A percentile compares a stretch with the other conserved stretches of the same genome.
These are phyloP conservation scores for Tuberolachnus salignus DNA, from an alignment of 2,888 invertebrate genomes.

Conservation along the genomic window DNA sequence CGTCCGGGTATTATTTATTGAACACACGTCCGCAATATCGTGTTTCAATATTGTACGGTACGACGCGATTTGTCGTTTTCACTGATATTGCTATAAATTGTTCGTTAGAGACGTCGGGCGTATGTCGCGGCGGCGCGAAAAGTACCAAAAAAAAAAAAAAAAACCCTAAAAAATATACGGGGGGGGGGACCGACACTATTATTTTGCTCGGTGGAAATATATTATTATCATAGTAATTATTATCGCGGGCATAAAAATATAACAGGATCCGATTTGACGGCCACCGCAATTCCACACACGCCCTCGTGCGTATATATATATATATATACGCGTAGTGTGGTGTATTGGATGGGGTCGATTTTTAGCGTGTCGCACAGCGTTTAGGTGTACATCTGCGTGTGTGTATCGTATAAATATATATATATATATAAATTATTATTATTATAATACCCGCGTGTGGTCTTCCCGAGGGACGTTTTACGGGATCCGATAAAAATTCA, in stretches of 20 bases:
- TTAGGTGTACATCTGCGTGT: background rate
- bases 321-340: background rate
- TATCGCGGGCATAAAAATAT: no score
- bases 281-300: background rate
- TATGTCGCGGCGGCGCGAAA: no score
- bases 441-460: background rate
- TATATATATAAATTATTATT: no score
- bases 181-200: background rate
- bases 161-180: background rate
- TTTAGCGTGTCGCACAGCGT: background rate
- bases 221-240: background rate
- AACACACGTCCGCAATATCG: no score
- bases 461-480: constrained; percentile 26
- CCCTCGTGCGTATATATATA: background rate
- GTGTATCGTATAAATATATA: background rate
- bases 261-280: background rate
- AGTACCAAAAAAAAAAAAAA: constrained; percentile 4
- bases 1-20: no score
- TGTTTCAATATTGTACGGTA: no score
- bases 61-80: no score
- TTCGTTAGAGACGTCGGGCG: no score
- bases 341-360: background rate
- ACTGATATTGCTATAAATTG: no score
- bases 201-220: background rate
- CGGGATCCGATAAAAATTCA: constrained; percentile 53